Base-by-base conservation (phyloP, 1,140 invertebrate species). In the Drosophila kepulauana region DNA sequence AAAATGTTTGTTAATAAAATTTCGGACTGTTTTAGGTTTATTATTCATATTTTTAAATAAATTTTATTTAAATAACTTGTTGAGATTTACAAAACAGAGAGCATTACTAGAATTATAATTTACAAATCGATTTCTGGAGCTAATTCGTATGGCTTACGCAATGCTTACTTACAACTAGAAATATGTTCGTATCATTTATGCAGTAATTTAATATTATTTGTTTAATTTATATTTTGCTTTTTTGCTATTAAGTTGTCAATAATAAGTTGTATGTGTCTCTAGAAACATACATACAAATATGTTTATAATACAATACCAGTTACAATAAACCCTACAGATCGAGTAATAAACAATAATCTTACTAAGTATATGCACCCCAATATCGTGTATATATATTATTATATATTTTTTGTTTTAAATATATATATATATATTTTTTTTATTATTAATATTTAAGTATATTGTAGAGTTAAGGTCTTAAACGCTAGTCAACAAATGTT, bases 21-120 rank as follows among this genome's bases (percentile, higher is more conserved):
- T 56, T 54, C 7, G 10, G 16, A 38, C 33, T 49, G 30, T 30
- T 49, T 15, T 45, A 15, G 7, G 15, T 58, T 58, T 72, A 54
- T 66, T 68, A 63, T 70, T 64, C 61, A 74, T 77, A 82, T 88
- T 87, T 87, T 57, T 85, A 85, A 88, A 88, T 88, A 85, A 88
- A 88, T 88, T 88, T 88, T 90, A 88, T 88, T 88, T 88, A 89
- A 88, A 85, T 88, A 88, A 89, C 85, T 88, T 89, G 81, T 85
- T 88, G 71, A 81, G 81, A 89, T 88, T 85, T 88, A 88, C 85
- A 88, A 88, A 88, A 88, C 82, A 88, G 81, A 88, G 81, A 89
- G 85, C 72, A 79, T 82, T 82, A 71, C 81, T 88, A 88, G 81
- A 75, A 78, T 74, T 86, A 68, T 86, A 86, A 86, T 86, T 81